Evolutionary conservation across 1,140 invertebrate species (phyloP).

Genomic region (Bombus huntii): DNA sequence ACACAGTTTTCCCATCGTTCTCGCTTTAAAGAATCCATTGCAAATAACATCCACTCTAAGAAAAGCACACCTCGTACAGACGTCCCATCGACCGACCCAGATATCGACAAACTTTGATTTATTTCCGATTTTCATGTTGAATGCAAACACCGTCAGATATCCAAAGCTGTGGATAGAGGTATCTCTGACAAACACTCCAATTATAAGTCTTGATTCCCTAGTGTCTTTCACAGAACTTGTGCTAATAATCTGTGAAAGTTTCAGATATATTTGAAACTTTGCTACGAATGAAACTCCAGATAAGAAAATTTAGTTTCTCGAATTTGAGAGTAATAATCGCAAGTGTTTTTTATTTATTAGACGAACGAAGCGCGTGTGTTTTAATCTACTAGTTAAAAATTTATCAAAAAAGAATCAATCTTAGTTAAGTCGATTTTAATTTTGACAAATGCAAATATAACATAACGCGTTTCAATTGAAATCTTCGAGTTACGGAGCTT

Average conservation of each 20-base stretch:
- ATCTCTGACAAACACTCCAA: not conserved
- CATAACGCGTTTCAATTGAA: no score
- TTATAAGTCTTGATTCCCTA: not conserved
- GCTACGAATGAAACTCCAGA: not conserved
- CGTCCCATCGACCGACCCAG: not conserved
- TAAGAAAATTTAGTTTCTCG: not conserved
- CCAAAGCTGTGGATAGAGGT: not conserved
- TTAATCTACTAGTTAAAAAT: no score
- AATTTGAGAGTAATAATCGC: no score
- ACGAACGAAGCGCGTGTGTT: no score
- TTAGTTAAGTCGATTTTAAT: no score
- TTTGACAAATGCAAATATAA: no score
- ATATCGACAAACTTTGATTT: slow-evolving; percentile 10
- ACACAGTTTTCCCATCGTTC: not conserved
- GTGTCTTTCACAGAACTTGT: not conserved
- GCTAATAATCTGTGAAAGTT: not conserved
- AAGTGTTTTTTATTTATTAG: no score
- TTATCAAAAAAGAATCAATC: no score
- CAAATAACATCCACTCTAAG: not conserved
- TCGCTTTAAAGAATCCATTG: slow-evolving; percentile 1
- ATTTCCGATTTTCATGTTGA: not conserved
- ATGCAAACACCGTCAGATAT: not conserved
- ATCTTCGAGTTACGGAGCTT: no score
- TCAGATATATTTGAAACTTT: not conserved
- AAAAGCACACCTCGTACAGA: not conserved